Conservation (phyloP, 1,140 invertebrate genomes). For the Dendrolimus kikuchii region DNA sequence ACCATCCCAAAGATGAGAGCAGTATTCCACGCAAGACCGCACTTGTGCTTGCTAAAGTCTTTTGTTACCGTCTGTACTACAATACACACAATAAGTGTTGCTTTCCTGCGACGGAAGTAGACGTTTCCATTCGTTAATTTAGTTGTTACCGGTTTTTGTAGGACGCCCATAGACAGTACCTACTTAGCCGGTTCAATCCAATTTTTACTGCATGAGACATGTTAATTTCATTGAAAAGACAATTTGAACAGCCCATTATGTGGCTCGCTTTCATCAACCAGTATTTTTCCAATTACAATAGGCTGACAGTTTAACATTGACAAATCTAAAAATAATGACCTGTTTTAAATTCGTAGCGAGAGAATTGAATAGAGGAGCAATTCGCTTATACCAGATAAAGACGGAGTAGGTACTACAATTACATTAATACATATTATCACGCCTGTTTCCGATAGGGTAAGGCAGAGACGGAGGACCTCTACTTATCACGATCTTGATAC, state of each 20-base stretch:
- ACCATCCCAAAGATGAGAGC: background rate
- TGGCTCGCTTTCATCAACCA: background rate
- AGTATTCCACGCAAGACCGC: background rate
- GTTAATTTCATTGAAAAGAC: constrained; percentile 18
- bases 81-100: constrained; percentile 44
- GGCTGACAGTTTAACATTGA: too few species aligned
- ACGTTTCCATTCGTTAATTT: constrained; percentile 42
- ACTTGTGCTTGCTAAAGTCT: background rate
- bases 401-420: too few species aligned
- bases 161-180: constrained; percentile 12
- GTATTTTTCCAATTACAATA: too few species aligned
- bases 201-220: constrained; percentile 25
- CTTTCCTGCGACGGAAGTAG: constrained; percentile 53
- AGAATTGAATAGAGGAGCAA: too few species aligned
- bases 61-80: constrained; percentile 14
- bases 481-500: too few species aligned
- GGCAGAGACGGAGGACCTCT: too few species aligned
- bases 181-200: constrained; percentile 21
- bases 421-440: too few species aligned
- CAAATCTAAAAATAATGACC: too few species aligned
- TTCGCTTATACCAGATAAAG: too few species aligned
- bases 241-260: constrained; percentile 8
- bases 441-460: too few species aligned
- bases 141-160: constrained; percentile 41
- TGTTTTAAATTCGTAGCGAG: too few species aligned